Base-by-base conservation (phyloP, 2,113 vertebrate genomes). In the Grammomys dolichurus region DNA sequence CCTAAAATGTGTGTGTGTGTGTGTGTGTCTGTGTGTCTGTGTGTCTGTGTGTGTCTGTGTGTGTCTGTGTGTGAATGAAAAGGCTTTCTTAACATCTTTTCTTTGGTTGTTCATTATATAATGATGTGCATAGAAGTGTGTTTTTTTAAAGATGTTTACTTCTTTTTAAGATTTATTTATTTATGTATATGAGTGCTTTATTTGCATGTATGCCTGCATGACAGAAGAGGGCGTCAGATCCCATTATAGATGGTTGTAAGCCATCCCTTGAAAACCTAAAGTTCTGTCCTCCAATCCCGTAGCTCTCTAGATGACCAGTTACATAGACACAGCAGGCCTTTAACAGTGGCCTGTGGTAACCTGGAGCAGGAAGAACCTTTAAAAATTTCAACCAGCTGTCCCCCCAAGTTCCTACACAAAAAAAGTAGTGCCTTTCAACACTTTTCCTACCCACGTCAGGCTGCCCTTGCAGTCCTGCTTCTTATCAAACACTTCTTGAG, bases 401-500 rank as follows among this genome's bases (percentile, higher is more conserved):
- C 28, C 28, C 24, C 12, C 31, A 63, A 22, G 3, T 58, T 43
- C 19, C 26, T 54, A 24, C 19, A 54, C 17, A 56, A 36, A 31
- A 48, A 54, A 78, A 76, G 10, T 72, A 31, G 51, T 76, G 14
- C 36, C 69, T 75, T 84, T 77, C 40, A 46, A 73, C 14, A 4
- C 36, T 88, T 65, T 87, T 65, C 93, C 43, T 87, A 13, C 19
- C 13, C n/a, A n/a, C 56, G n/a, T 0, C 36, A 73, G 17, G 5
- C 60, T 70, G 87, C 1, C 22, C 13, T 80, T 90, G 94, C 70
- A 58, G 9, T 60, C 93, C 93, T 93, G 65, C 28, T 84, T 58
- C 89, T 36, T 72, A 72, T 73, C 43, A 90, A n/a, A 43, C 73
- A 90, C 89, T 87, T 94, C 86, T 73, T 67, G 17, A 97, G 46